A percentile compares a stretch with the other conserved stretches of the same genome.
Evolutionary conservation across 2,113 vertebrate genomes (phyloP).

Genomic region (Hydrolagus affinis): DNA sequence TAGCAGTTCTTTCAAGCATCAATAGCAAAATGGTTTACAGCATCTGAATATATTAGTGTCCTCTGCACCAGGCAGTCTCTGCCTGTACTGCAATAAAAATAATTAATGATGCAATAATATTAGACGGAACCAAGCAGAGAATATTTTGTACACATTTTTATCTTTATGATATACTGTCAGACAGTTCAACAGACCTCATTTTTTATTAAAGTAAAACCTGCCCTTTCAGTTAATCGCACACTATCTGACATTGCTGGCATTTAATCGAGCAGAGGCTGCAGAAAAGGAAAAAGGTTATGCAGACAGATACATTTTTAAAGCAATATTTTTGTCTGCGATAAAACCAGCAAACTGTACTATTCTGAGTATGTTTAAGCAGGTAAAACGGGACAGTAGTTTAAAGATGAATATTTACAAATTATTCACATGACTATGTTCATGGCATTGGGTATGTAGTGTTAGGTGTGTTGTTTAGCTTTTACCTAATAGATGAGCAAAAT

Average conservation of each 20-base stretch:
- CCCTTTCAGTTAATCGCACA: slow-evolving; percentile 61
- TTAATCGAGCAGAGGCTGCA: slow-evolving; percentile 52
- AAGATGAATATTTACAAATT: background rate
- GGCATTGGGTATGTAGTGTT: background rate
- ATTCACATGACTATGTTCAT: background rate
- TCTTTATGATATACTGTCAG: slow-evolving; percentile 57
- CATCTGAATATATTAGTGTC: slow-evolving; percentile 25
- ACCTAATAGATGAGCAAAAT: background rate
- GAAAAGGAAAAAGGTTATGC: slow-evolving; percentile 51
- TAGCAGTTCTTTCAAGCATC: slow-evolving; percentile 16
- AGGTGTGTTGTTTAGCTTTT: background rate
- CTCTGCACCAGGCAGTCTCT: slow-evolving; percentile 42
- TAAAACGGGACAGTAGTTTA: background rate
- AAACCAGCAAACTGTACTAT: slow-evolving; percentile 8
- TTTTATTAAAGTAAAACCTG: slow-evolving; percentile 55
- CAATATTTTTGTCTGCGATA: slow-evolving; percentile 18
- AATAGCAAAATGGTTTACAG: slow-evolving; percentile 19
- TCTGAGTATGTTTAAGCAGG: slow-evolving; percentile 2
- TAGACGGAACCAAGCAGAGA: slow-evolving; percentile 51
- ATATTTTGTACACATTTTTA: slow-evolving; percentile 53
- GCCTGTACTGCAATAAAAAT: slow-evolving; percentile 48
- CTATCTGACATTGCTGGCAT: slow-evolving; percentile 56
- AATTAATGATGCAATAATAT: slow-evolving; percentile 61
- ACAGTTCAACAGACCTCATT: slow-evolving; percentile 57
- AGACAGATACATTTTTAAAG: slow-evolving; percentile 39